phyloP scores from a whole-genome alignment of 2,113 vertebrate species.

The Oncorhynchus masou region DNA sequence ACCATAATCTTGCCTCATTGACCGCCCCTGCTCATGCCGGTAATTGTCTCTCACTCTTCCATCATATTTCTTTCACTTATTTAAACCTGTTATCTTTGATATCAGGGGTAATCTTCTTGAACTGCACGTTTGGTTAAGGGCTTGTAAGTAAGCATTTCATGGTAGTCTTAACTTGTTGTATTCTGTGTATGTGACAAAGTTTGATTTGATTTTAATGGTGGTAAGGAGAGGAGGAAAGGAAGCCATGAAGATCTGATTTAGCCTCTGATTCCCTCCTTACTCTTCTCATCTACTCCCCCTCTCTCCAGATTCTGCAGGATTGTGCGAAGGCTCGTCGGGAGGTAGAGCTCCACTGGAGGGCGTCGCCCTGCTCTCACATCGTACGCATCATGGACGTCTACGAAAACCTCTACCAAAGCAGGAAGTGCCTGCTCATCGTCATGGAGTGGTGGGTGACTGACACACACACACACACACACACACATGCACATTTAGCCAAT shows the following conservation, averaged over 20 bases:
- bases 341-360: conserved; percentile 84
- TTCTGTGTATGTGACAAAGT: too few relatives aligned
- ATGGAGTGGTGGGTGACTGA: conserved; percentile 78
- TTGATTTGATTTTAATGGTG: too few relatives aligned
- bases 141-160: too few relatives aligned
- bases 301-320: conserved; percentile 77
- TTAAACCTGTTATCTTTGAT: too few relatives aligned
- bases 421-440: conserved; percentile 83
- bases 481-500: neutral
- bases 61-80: neutral
- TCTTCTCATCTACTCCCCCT: neutral
- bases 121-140: too few relatives aligned
- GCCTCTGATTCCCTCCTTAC: neutral
- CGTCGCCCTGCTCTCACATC: conserved; percentile 79
- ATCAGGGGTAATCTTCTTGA: too few relatives aligned
- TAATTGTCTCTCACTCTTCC: neutral
- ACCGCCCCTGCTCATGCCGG: neutral
- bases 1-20: too few relatives aligned
- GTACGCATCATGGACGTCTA: conserved; percentile 83
- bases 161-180: too few relatives aligned
- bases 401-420: conserved; percentile 82
- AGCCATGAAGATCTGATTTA: neutral
- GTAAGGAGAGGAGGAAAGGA: neutral
- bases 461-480: neutral
- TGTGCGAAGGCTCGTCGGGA: conserved; percentile 83